Evolutionary conservation across 2,113 vertebrate species (phyloP).

Genomic region (Tympanuchus pallidicinctus): DNA sequence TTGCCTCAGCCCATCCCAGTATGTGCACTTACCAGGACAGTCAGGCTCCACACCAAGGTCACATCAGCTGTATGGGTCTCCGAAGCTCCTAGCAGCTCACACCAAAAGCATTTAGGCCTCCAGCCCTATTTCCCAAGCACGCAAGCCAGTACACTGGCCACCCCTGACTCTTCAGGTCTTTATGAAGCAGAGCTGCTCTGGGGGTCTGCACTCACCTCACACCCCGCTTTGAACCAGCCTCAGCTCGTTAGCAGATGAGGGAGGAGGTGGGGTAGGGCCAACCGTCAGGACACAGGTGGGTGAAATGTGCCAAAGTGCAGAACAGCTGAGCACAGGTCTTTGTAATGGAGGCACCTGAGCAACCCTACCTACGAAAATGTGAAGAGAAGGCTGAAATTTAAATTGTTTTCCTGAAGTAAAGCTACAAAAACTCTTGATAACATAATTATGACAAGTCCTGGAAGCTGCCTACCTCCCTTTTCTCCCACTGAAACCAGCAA

Average conservation of each 20-base stretch:
- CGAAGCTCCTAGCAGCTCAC: not conserved
- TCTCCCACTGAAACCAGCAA: not conserved
- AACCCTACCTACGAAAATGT: not conserved
- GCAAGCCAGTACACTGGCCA: fast-evolving
- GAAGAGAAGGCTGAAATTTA: not conserved
- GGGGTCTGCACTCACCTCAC: not conserved
- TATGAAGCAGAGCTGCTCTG: not conserved
- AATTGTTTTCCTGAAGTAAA: not conserved
- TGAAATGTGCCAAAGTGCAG: not conserved
- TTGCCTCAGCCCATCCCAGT: not conserved
- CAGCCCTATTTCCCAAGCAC: not conserved
- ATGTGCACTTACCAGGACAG: not conserved
- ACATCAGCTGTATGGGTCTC: not conserved
- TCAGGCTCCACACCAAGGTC: fast-evolving
- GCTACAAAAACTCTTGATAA: not conserved
- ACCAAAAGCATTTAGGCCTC: not conserved
- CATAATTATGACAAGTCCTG: not conserved
- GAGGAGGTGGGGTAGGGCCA: not conserved
- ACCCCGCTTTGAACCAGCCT: not conserved
- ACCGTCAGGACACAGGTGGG: not conserved
- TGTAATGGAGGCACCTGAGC: not conserved
- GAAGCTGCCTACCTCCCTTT: not conserved
- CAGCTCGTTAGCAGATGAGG: not conserved
- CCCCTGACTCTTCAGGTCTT: not conserved
- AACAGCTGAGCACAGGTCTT: not conserved